Base-by-base conservation (phyloP, 1,140 invertebrate genomes). In the Camponotus pennsylvanicus region DNA sequence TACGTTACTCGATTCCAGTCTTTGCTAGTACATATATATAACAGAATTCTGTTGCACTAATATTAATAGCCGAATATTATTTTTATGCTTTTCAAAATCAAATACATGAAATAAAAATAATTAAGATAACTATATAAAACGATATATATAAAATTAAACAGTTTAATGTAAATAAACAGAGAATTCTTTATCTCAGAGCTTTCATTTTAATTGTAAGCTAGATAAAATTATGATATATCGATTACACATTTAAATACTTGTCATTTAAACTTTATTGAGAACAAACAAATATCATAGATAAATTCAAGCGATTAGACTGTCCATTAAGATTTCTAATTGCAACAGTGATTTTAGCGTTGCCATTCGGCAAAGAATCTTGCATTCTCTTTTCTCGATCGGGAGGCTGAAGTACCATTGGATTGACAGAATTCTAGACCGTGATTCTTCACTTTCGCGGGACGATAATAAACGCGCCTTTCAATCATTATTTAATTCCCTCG, bases 391-490 rank as follows among this genome's bases (percentile, higher is more conserved):
- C 69, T 45, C 67, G 82, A 42, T 21, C 34, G 13, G 45, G 45
- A 52, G 45, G 59, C 77, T 57, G 55, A 40, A 27, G 79, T 18
- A 55, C 55, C 55, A 40, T 11, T 11, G 21, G 67, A 80, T 75
- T 75, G 79, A 83, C 79, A 83, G 79, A 83, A 75, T 83, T 83
- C 79, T 83, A 83, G 69, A 83, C 79, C 69, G 79, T 83, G 79
- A 83, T 83, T 83, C 79, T 83, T 83, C 69, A 83, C 79, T 83
- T 83, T 83, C 82, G 82, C 82, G 63, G 61, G 59, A 78, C 55
- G 73, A 85, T 83, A 83, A 83, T 83, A 83, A 83, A 83, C 55
- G 79, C 69, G 69, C 40, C 79, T 83, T 83, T 83, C 76, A 78
- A 69, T 86, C 80, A 85, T 86, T 75, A 77, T 64, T 77, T 80